A percentile compares a stretch with the other conserved stretches of the same genome.
phyloP scores from a whole-genome alignment of 2,113 vertebrate genomes.

The Oryzias celebensis region DNA sequence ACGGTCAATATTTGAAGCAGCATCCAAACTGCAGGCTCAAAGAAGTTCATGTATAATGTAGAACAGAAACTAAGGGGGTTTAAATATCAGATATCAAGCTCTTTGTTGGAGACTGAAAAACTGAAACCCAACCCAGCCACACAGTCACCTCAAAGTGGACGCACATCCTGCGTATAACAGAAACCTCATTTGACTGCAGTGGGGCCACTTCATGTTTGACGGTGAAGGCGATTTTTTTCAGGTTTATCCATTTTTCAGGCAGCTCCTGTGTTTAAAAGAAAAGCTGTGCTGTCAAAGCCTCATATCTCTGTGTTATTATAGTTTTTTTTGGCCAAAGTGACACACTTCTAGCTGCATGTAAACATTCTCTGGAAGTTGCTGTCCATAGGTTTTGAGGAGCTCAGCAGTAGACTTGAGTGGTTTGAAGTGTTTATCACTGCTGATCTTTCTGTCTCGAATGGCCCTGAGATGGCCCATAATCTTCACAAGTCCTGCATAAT shows the following conservation, averaged over 20 bases:
- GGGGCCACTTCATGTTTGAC: conserved; percentile 83
- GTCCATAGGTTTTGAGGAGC: conserved; percentile 74
- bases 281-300: neutral
- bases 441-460: conserved; percentile 72
- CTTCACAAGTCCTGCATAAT: conserved; percentile 65
- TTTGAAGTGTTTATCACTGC: conserved; percentile 70
- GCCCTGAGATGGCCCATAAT: conserved; percentile 75
- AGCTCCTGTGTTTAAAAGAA: conserved; percentile 64
- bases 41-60: conserved; percentile 58
- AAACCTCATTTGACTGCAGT: conserved; percentile 83
- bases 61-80: conserved; percentile 41
- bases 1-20: neutral
- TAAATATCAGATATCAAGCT: conserved; percentile 50
- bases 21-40: too few species aligned
- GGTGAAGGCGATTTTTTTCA: conserved; percentile 81
- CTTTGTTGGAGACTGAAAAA: conserved; percentile 35
- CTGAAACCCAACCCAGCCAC: conserved; percentile 36
- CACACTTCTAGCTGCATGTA: conserved; percentile 72
- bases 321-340: neutral
- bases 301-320: neutral
- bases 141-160: conserved; percentile 86
- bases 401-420: conserved; percentile 75
- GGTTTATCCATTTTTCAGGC: conserved; percentile 80
- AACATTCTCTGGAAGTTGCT: conserved; percentile 78
- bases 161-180: conserved; percentile 88